Percentiles rank a stretch among this genome's conserved stretches.
Conservation (phyloP, 2,888 invertebrate genomes). For the Cacoxenus indagator region DNA sequence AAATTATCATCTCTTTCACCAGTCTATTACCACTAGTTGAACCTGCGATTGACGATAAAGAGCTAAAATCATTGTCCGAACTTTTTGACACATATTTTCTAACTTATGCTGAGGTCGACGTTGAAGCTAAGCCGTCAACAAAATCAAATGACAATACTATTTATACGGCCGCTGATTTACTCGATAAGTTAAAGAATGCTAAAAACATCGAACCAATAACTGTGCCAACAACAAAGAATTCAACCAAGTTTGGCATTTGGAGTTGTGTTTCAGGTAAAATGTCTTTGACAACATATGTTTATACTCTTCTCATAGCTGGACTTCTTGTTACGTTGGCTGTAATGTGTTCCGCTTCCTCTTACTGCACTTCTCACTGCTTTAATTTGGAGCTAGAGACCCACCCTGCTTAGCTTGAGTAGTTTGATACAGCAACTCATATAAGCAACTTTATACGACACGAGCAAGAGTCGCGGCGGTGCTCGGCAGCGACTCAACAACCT, state of each 20-base stretch:
- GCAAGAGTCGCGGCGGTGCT: too few species aligned
- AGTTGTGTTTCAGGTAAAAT: slow-evolving; percentile 54
- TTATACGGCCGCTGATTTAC: slow-evolving; percentile 42
- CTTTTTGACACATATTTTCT: slow-evolving; percentile 44
- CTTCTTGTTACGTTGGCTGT: too few species aligned
- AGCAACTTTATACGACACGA: too few species aligned
- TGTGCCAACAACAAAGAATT: slow-evolving; percentile 11
- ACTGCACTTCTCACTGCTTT: too few species aligned
- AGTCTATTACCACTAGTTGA: slow-evolving; percentile 60
- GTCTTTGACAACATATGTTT: too few species aligned
- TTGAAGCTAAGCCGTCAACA: neutral
- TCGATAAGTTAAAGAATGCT: slow-evolving; percentile 30
- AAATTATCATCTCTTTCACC: neutral
- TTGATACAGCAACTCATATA: too few species aligned
- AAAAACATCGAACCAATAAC: neutral
- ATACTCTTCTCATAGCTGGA: neutral
- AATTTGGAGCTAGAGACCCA: too few species aligned
- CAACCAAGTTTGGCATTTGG: slow-evolving; percentile 56
- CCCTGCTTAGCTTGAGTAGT: too few species aligned
- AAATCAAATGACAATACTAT: slow-evolving; percentile 28
- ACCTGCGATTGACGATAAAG: slow-evolving; percentile 47
- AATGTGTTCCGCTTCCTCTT: too few species aligned
- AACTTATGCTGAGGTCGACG: neutral
- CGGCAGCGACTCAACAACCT: too few species aligned
- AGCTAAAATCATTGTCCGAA: slow-evolving; percentile 40